Evolutionary conservation across 1,140 invertebrate genomes (phyloP).

Genomic region (Palaemon carinicauda): DNA sequence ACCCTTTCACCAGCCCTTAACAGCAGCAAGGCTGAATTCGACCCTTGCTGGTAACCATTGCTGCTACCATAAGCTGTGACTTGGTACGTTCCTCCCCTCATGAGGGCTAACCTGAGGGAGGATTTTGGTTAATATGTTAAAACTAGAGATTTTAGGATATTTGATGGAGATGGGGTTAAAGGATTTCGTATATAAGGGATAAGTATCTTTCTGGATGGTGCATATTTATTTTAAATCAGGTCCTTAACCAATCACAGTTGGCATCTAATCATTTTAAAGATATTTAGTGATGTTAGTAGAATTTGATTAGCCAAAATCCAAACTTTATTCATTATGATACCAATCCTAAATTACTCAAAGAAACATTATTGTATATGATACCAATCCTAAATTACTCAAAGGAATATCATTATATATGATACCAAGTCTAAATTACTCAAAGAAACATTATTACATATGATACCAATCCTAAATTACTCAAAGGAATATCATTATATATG

Average conservation of each 20-base stretch:
- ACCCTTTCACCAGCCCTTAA: constrained; percentile 46
- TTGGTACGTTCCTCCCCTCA: constrained; percentile 49
- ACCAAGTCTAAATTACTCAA: not conserved
- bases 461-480: no score
- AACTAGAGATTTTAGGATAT: not conserved
- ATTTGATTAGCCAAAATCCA: not conserved
- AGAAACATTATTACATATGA: no score
- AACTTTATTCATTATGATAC: not conserved
- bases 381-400: no score
- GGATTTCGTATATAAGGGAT: not conserved
- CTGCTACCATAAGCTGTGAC: constrained; percentile 38
- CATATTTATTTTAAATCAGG: no score
- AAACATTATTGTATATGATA: no score
- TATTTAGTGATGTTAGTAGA: not conserved
- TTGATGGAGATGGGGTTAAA: not conserved
- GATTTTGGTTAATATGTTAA: not conserved
- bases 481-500: no score
- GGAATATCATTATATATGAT: no score
- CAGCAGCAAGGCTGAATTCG: constrained; percentile 42
- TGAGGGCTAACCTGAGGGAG: constrained; percentile 42
- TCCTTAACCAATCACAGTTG: no score
- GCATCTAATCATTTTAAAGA: not conserved
- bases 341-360: no score
- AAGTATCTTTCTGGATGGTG: not conserved
- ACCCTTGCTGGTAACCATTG: constrained; percentile 38